Evolutionary conservation across 1,140 invertebrate species (phyloP).

Genomic region (Drosophila prosaltans): DNA sequence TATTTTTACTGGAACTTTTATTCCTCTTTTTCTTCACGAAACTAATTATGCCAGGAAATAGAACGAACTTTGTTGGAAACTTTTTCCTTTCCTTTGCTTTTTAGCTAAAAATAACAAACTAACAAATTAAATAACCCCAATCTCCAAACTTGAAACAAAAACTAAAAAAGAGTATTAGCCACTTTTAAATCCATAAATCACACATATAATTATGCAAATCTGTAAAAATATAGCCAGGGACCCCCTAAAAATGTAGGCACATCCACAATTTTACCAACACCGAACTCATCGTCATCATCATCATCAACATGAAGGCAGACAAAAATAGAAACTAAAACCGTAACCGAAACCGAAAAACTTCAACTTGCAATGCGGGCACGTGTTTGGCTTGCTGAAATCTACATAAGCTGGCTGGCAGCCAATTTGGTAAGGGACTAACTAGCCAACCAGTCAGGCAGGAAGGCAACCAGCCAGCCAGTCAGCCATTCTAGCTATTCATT

Average conservation of each 20-base stretch:
- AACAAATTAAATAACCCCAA: conserved; percentile 46
- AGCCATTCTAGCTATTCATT: conserved; percentile 45
- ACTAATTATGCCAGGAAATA: conserved; percentile 9
- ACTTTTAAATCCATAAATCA: conserved; percentile 78
- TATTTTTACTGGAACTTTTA: not conserved
- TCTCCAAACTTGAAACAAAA: not conserved
- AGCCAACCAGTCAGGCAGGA: conserved; percentile 50
- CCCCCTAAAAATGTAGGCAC: conserved; percentile 54
- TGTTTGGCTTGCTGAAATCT: conserved; percentile 78
- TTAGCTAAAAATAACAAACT: conserved; percentile 27
- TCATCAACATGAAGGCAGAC: conserved; percentile 33
- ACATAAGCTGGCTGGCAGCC: conserved; percentile 77
- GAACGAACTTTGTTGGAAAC: not conserved
- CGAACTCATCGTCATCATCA: not conserved
- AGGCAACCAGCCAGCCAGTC: conserved; percentile 49
- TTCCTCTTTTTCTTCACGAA: not conserved
- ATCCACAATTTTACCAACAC: conserved; percentile 6
- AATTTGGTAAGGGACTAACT: conserved; percentile 72
- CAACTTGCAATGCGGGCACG: conserved; percentile 64
- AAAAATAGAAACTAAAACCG: conserved; percentile 68
- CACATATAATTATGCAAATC: conserved; percentile 80
- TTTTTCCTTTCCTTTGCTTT: not conserved
- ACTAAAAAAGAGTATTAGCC: conserved; percentile 32
- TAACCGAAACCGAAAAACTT: conserved; percentile 54
- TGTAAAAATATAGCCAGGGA: conserved; percentile 60